Base-by-base conservation (phyloP, 2,113 vertebrate species). In the Anarrhichthys ocellatus region DNA sequence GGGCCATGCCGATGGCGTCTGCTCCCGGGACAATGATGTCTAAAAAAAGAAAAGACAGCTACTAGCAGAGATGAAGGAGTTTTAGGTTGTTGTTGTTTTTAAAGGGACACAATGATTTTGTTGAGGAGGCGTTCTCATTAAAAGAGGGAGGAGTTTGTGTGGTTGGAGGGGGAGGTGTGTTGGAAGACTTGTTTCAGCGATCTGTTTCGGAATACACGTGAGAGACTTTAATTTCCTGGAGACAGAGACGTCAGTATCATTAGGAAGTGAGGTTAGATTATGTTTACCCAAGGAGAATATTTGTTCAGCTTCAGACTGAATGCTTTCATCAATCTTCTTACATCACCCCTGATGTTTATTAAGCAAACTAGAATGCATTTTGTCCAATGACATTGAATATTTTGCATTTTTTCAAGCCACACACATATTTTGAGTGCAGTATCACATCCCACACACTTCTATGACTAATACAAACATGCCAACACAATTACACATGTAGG, bases 1-100 rank as follows among this genome's bases (percentile, higher is more conserved):
- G 88, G 66, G 95, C 81, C 96, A 96, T 96, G 85, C 46, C 46
- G 22, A 62, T 0, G 2, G 15, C 0, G 7, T 54, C 20, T 0
- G 13, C 27, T 24, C 32, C 65, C 3, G 0, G 1, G 24, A n/a
- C 67, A 84, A n/a, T 9, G 18, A 64, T 10, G 52, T 63, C 11
- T 6, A 38, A 38, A 9, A 58, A 9, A 9, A 46, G 29, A 10
- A 13, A 32, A 71, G 50, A 48, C 48, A 38, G 9, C 36, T 9
- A 27, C 38, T n/a, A 38, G 20, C 1, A 5, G 1, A n/a, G 46
- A 50, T 56, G 34, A 61, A 20, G 18, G 13, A 64, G 6, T 64
- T 58, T 54, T 0, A 40, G 2, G 22, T 38, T 66, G 13, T 27
- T 4, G 48, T 13, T 76, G 20, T 76, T 8, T 67, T 67, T 44